Evolutionary conservation across 2,888 invertebrate genomes (phyloP).

Genomic region (Ephialtes manifestator): DNA sequence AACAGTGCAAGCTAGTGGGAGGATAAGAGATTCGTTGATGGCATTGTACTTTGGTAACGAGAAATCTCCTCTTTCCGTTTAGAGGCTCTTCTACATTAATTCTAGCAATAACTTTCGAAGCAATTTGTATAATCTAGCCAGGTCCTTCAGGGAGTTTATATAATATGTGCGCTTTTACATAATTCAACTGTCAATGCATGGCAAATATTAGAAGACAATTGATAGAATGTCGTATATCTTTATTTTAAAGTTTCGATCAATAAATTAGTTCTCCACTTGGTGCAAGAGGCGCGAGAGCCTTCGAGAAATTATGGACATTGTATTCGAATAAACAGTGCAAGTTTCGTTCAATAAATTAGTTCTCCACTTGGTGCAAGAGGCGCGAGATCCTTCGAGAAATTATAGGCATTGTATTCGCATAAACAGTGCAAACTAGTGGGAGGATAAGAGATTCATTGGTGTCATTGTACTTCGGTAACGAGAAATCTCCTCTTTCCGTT

Average conservation of each 20-base stretch:
- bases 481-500: conserved; percentile 14
- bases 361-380: conserved; percentile 14
- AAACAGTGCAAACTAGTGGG: conserved; percentile 28
- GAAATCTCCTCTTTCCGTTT: conserved; percentile 17
- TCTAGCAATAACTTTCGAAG: background rate
- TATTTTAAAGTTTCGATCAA: too few species aligned
- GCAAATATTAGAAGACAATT: too few species aligned
- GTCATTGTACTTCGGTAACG: conserved; percentile 29
- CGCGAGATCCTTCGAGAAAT: conserved; percentile 40
- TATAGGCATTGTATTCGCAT: conserved; percentile 35
- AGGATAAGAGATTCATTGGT: conserved; percentile 16
- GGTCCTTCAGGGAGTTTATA: background rate
- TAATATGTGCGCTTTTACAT: background rate
- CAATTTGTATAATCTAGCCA: background rate
- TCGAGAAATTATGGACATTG: conserved; percentile 39
- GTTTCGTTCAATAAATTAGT: too few species aligned
- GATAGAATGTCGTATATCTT: too few species aligned
- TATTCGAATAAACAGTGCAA: conserved; percentile 44
- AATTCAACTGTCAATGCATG: background rate
- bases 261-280: conserved; percentile 19
- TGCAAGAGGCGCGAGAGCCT: conserved; percentile 23
- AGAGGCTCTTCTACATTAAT: background rate
- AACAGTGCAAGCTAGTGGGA: conserved; percentile 23
- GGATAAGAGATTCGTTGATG: conserved; percentile 14
- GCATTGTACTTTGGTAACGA: conserved; percentile 30